These are phyloP conservation scores for Hippocampus mohnikei DNA, from an alignment of 2,113 vertebrate species.

Conservation along the genomic window DNA sequence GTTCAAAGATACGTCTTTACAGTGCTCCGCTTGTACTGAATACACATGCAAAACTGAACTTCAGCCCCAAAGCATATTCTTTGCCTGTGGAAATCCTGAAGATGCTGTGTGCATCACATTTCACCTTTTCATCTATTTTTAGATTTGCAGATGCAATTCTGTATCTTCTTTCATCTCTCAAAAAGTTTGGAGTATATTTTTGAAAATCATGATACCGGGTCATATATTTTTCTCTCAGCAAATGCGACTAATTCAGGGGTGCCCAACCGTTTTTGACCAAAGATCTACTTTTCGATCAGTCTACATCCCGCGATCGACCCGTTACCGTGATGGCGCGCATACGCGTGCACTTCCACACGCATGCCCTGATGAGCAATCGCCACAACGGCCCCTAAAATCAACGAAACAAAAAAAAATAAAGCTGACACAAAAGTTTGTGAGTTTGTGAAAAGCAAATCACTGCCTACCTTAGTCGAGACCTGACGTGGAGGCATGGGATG, in stretches of 20 bases:
- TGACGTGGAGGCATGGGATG: no score
- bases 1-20: neutral
- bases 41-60: neutral
- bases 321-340: no score
- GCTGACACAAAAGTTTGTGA: no score
- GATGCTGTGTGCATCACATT: neutral
- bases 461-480: no score
- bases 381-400: no score
- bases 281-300: no score
- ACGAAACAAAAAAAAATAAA: no score
- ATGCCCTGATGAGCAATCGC: no score
- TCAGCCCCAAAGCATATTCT: neutral
- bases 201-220: neutral
- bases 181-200: neutral
- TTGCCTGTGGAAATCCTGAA: neutral
- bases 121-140: neutral
- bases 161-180: neutral
- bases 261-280: no score
- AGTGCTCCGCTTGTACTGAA: neutral
- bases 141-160: neutral
- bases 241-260: neutral
- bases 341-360: no score
- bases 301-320: no score
- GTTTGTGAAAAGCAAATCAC: no score
- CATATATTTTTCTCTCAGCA: neutral